Base-by-base conservation (phyloP, 2,888 invertebrate genomes). In the Cephus rjabovi region DNA sequence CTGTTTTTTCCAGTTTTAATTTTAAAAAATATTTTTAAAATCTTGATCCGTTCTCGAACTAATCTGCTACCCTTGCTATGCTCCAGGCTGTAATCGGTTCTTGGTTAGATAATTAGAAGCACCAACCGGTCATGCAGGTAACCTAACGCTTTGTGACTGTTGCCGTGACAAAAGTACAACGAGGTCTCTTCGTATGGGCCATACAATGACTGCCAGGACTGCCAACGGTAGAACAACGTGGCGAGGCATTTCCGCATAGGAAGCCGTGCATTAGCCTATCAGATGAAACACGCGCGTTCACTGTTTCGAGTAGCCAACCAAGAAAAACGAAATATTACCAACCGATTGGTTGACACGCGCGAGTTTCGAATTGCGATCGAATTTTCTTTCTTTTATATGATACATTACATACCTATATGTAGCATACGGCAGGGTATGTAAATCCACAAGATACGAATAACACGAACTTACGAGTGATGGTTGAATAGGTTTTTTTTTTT, bases 181-280 rank as follows among this genome's bases (percentile, higher is more conserved):
- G 86, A 76, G 79, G 82, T 79, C 80, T 23, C 23, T 56, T 56
- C 56, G 56, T 23, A 56, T 9, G 23, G 56, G 23, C 80, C n/a
- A 71, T 30, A 76, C 30, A 73, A 70, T 31, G 70, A 4, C 40
- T n/a, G 56, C 56, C 56, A 56, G 23, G 23, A 56, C 56, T 56
- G 23, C 56, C 56, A 56, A 9, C 9, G 87, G 89, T 87, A 87
- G 89, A 89, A 90, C 90, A 90, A 90, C 89, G 90, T 88, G 87
- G 86, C 84, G 87, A 86, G 88, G 88, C 87, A 91, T 91, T 91
- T 91, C 91, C 91, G 90, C 86, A 91, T 90, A 90, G 91, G 91
- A 91, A 91, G 89, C 88, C 91, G 90, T 90, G 90, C 90, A 91
- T 91, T 91, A 91, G 89, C 88, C 89, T 91, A 91, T 91, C 91